Evolutionary conservation across 2,888 invertebrate genomes (phyloP).

Genomic region (Caenorhabditis afra): DNA sequence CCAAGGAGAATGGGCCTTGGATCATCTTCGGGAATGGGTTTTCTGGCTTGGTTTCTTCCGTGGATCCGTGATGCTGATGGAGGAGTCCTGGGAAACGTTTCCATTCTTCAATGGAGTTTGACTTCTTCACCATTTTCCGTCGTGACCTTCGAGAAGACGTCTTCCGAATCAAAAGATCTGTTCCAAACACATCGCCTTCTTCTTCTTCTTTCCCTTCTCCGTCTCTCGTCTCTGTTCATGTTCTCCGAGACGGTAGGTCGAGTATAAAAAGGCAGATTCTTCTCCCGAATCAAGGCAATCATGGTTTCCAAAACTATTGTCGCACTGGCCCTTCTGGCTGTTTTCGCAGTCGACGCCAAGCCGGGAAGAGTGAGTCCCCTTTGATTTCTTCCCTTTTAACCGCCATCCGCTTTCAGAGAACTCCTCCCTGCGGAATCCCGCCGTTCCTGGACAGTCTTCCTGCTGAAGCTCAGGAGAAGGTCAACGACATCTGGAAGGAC

Average conservation of each 20-base stretch:
- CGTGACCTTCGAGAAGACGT: conserved; percentile 25
- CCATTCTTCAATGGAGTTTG: conserved; percentile 10
- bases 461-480: conserved; percentile 60
- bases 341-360: conserved; percentile 45
- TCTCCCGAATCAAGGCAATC: conserved; percentile 8
- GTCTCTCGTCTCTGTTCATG: conserved; percentile 12
- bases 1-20: no score
- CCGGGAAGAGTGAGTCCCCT: conserved; percentile 38
- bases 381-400: neutral
- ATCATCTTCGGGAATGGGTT: no score
- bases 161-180: conserved; percentile 46
- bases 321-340: conserved; percentile 12
- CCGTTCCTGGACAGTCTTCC: conserved; percentile 68
- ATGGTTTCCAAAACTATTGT: conserved; percentile 36
- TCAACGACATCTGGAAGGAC: conserved; percentile 70
- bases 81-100: no score
- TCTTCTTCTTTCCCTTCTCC: conserved; percentile 7
- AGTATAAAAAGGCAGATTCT: conserved; percentile 26
- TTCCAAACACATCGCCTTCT: conserved; percentile 31
- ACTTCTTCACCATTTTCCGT: conserved; percentile 13
- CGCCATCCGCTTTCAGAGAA: conserved; percentile 27
- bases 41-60: no score
- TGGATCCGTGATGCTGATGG: no score
- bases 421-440: conserved; percentile 67
- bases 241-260: conserved; percentile 35